These are phyloP conservation scores for Panopea generosa DNA, from an alignment of 2,888 invertebrate species.

Conservation along the genomic window DNA sequence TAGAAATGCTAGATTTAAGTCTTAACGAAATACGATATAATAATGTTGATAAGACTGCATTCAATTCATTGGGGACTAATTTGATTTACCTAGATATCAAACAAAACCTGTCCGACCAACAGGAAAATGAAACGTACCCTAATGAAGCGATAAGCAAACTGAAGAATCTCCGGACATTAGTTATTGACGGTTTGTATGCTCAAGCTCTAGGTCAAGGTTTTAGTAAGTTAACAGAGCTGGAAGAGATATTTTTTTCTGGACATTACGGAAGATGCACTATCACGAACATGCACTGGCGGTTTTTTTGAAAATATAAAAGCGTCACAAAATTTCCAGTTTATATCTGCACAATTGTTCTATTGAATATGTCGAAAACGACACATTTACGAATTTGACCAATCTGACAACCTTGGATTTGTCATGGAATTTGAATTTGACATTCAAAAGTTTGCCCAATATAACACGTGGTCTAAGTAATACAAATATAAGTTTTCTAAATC, in stretches of 20 bases:
- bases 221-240: not conserved
- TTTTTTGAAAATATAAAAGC: not conserved
- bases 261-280: slow-evolving; percentile 20
- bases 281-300: not conserved
- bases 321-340: not conserved
- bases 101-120: not conserved
- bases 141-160: not conserved
- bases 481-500: slow-evolving; percentile 13
- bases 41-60: not conserved
- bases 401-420: slow-evolving; percentile 22
- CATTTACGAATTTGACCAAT: slow-evolving; percentile 4
- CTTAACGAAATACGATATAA: slow-evolving; percentile 18
- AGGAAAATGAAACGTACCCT: slow-evolving; percentile 13
- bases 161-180: not conserved
- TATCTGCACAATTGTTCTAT: slow-evolving; percentile 22
- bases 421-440: slow-evolving; percentile 1
- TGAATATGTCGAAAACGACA: not conserved
- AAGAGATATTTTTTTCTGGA: slow-evolving; percentile 18
- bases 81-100: slow-evolving; percentile 18
- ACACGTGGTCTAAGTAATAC: slow-evolving; percentile 10
- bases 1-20: slow-evolving; percentile 23
- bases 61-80: not conserved
- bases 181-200: slow-evolving; percentile 25
- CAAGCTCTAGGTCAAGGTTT: not conserved
- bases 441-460: slow-evolving; percentile 11